Percentiles rank a stretch among this genome's conserved stretches.
Conservation (phyloP, 2,888 invertebrate genomes). For the Agonopterix heracliana region DNA sequence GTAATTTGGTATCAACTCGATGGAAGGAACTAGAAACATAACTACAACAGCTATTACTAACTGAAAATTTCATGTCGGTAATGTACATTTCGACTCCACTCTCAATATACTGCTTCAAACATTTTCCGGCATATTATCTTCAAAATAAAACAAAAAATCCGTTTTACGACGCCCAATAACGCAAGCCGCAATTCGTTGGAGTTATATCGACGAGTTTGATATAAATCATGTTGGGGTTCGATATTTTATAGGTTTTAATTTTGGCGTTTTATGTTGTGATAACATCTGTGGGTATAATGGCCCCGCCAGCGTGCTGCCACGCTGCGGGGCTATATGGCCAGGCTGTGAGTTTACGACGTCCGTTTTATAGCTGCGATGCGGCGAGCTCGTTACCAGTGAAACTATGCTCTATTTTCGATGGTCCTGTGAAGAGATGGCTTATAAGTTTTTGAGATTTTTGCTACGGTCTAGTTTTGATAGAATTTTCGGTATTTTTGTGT, state of each 20-base stretch:
- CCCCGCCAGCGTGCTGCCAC: conserved; percentile 29
- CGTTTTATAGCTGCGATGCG: conserved; percentile 37
- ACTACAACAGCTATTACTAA: too few relatives aligned
- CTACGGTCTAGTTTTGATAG: too few relatives aligned
- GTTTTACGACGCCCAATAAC: conserved; percentile 47
- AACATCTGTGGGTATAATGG: conserved; percentile 60
- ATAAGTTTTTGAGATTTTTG: background rate
- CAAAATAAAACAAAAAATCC: conserved; percentile 21
- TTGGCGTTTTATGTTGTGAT: conserved; percentile 66
- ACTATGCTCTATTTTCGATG: conserved; percentile 27
- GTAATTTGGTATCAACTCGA: too few relatives aligned
- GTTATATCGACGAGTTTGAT: conserved; percentile 34
- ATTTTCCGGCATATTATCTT: background rate
- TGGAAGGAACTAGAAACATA: too few relatives aligned
- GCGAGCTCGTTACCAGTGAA: conserved; percentile 27
- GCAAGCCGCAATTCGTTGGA: conserved; percentile 40
- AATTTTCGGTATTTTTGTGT: too few relatives aligned
- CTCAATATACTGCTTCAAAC: background rate
- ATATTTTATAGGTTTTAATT: conserved; percentile 67
- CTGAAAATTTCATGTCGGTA: too few relatives aligned
- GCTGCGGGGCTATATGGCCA: background rate
- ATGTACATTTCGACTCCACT: too few relatives aligned
- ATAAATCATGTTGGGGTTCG: conserved; percentile 54
- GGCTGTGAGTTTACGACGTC: conserved; percentile 41
- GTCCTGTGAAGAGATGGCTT: conserved; percentile 10